Percentiles rank a stretch among this genome's conserved stretches.
Conservation (phyloP, 2,888 invertebrate species). For the Brenthis ino region DNA sequence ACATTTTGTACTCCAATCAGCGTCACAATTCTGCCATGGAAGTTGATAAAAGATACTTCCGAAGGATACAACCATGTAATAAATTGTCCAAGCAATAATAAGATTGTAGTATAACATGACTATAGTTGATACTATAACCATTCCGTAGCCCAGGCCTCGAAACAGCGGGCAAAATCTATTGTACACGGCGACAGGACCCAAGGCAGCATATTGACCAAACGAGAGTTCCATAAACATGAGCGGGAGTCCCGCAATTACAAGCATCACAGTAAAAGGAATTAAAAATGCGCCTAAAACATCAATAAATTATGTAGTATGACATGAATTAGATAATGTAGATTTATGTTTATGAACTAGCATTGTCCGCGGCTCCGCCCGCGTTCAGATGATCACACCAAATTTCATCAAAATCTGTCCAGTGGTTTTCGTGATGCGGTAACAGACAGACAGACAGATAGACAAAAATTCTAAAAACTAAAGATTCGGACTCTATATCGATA, state of each 20-base stretch:
- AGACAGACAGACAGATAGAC: too few species aligned
- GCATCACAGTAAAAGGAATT: constrained; percentile 91
- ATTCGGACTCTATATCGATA: too few species aligned
- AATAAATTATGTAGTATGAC: not conserved
- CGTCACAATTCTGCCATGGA: constrained; percentile 88
- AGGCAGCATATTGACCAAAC: constrained; percentile 90
- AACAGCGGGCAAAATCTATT: constrained; percentile 90
- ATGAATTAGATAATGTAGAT: too few species aligned
- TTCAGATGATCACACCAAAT: too few species aligned
- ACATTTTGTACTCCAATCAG: constrained; percentile 86
- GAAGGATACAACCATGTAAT: constrained; percentile 85
- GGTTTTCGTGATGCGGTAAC: too few species aligned
- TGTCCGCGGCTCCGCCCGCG: too few species aligned
- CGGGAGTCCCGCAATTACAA: constrained; percentile 90
- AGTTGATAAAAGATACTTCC: constrained; percentile 84
- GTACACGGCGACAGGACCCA: constrained; percentile 91
- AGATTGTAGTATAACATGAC: constrained; percentile 90
- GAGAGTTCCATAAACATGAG: constrained; percentile 93
- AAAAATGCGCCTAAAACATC: constrained; percentile 87
- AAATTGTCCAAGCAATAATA: constrained; percentile 90
- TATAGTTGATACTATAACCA: constrained; percentile 88
- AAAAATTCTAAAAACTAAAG: too few species aligned
- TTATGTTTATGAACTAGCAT: too few species aligned
- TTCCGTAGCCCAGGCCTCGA: constrained; percentile 87
- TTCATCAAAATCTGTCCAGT: too few species aligned